Percentiles rank a stretch among this genome's conserved stretches.
phyloP scores from a whole-genome alignment of 2,888 invertebrate genomes.

The Apamea sordens region DNA sequence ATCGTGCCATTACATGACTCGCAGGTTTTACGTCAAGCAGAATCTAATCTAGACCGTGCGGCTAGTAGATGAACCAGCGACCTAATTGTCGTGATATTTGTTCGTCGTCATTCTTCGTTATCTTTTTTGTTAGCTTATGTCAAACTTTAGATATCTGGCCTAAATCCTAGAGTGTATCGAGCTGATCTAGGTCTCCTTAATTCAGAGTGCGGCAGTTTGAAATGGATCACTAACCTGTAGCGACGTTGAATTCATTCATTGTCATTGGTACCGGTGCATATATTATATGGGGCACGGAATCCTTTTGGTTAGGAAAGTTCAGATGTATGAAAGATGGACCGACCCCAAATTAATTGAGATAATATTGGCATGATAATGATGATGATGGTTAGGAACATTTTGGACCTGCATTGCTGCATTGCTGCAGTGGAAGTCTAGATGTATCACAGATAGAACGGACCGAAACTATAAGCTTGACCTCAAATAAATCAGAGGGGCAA shows the following conservation, averaged over 20 bases:
- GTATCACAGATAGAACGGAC: neutral
- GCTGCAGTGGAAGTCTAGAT: neutral
- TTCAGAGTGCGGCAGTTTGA: neutral
- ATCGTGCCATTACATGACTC: conserved; percentile 19
- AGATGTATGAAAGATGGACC: neutral
- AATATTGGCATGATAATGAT: neutral
- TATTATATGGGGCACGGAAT: neutral
- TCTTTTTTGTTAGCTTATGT: conserved; percentile 45
- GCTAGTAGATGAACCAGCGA: conserved; percentile 28
- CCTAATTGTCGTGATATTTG: conserved; percentile 42
- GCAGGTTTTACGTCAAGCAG: conserved; percentile 1
- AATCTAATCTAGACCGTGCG: conserved; percentile 33
- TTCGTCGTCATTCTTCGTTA: conserved; percentile 39
- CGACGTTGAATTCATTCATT: neutral
- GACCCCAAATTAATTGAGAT: neutral
- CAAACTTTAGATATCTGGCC: conserved; percentile 29
- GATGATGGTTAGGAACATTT: no score
- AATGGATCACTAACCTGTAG: neutral
- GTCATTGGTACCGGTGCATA: neutral
- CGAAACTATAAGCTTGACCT: neutral
- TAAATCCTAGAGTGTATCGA: neutral
- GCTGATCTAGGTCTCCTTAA: neutral
- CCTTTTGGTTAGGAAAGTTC: neutral
- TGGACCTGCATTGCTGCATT: neutral
- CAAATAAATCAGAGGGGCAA: neutral